Conservation (phyloP, 1,140 invertebrate genomes). For the Heliconius nattereri region DNA sequence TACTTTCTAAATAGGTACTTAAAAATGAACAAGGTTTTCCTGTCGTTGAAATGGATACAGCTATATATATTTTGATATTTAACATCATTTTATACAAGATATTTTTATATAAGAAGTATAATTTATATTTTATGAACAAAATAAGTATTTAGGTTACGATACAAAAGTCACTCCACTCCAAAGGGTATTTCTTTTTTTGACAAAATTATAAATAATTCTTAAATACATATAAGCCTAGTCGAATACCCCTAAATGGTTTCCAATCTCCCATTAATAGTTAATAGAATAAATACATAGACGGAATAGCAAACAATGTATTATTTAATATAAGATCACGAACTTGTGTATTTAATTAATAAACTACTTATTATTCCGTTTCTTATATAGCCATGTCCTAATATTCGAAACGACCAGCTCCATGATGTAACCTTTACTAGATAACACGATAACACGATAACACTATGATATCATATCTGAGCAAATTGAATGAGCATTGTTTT, state of each 20-base stretch:
- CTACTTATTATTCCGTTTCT: conserved; percentile 8
- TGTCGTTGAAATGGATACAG: too few relatives aligned
- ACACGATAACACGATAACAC: conserved; percentile 46
- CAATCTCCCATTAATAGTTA: too few relatives aligned
- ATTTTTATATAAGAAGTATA: too few relatives aligned
- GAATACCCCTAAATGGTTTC: too few relatives aligned
- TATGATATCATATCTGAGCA: conserved; percentile 56
- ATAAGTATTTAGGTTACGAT: too few relatives aligned
- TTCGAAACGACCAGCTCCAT: conserved; percentile 21
- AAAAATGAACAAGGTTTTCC: neutral
- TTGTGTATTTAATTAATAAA: neutral
- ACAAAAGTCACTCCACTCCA: too few relatives aligned
- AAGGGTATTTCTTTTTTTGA: too few relatives aligned
- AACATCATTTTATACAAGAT: neutral
- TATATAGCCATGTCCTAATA: conserved; percentile 21
- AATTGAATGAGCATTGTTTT: conserved; percentile 44
- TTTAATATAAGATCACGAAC: neutral
- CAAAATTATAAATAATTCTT: too few relatives aligned
- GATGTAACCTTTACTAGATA: conserved; percentile 38
- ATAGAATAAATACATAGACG: neutral
- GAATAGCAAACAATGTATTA: neutral
- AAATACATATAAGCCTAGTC: too few relatives aligned
- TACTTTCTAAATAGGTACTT: neutral
- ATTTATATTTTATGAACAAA: neutral
- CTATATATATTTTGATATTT: neutral